These are phyloP conservation scores for Sussaba pulchella DNA, from an alignment of 2,888 invertebrate genomes.

Conservation along the genomic window DNA sequence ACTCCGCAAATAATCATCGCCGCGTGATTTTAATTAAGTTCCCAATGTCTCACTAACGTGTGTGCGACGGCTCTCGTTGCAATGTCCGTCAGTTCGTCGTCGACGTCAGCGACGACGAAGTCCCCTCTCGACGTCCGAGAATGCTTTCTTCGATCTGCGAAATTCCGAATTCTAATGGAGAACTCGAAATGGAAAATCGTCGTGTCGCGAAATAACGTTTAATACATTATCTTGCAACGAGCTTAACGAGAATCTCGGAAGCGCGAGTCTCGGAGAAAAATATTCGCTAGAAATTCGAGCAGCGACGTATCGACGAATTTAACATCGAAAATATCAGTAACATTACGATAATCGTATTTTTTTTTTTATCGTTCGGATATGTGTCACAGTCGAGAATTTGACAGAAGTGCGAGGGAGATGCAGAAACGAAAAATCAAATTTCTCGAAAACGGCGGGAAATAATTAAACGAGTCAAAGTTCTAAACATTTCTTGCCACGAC, in stretches of 20 bases:
- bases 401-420: neutral
- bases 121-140: slow-evolving; percentile 67
- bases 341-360: too few species aligned
- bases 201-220: neutral
- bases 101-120: slow-evolving; percentile 36
- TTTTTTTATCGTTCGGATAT: too few species aligned
- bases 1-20: slow-evolving; percentile 82
- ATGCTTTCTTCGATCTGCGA: slow-evolving; percentile 74
- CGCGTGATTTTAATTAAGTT: slow-evolving; percentile 84
- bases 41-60: slow-evolving; percentile 77
- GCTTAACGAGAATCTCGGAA: too few species aligned
- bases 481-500: neutral
- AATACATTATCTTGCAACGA: neutral
- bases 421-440: neutral
- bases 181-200: slow-evolving; percentile 13
- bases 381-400: too few species aligned
- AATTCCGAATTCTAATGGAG: neutral
- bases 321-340: too few species aligned
- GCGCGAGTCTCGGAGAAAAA: too few species aligned
- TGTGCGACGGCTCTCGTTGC: slow-evolving; percentile 2
- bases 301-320: too few species aligned
- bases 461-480: too few species aligned
- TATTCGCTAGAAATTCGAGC: too few species aligned
- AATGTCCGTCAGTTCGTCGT: slow-evolving; percentile 28
- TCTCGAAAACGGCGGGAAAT: neutral